Base-by-base conservation (phyloP, 1,140 invertebrate species). In the Cotesia vestalis region DNA sequence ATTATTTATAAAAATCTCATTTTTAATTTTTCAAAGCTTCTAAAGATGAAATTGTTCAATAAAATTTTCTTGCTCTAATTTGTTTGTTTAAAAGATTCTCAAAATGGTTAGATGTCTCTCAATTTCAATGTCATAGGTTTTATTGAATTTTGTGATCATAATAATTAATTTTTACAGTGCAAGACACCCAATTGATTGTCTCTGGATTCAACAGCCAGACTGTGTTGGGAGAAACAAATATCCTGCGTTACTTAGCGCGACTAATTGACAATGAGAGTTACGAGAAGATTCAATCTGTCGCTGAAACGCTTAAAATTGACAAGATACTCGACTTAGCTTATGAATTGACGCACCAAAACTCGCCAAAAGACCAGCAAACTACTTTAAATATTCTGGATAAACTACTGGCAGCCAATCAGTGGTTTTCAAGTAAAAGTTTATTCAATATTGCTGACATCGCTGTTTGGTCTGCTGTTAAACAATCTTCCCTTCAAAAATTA, bases 301-400 rank as follows among this genome's bases (percentile, higher is more conserved):
- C 69, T 0, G 81, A 86, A 46, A 57, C 81, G 2, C 73, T 78
- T 35, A 66, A 60, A 3, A 81, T 88, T 3, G 89, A 91, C 35
- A 79, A 75, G 36, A 79, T 92, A 27, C 88, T 95, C 69, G 91
- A 93, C 80, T 84, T 88, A 11, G 91, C 86, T 79, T 89, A 89
- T 83, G 79, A 79, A 68, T 75, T 89, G 77, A 86, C 86, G 67
- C 88, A 79, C 55, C 79, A 82, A 35, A 85, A 85, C 64, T 88
- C 86, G 53, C 86, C 84, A 59, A 88, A 89, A 73, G 87, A 90
- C 75, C 85, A 83, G 11, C 80, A 88, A 70, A 75, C 80, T 40
- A 80, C 86, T n/a, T 70, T 91, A 4, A 81, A 83, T 70, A 76
- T 78, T 63, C 76, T 92, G 14, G 89, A 88, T 72, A 78, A 88